Conservation (phyloP, 2,888 invertebrate genomes). For the Diaperis boleti region DNA sequence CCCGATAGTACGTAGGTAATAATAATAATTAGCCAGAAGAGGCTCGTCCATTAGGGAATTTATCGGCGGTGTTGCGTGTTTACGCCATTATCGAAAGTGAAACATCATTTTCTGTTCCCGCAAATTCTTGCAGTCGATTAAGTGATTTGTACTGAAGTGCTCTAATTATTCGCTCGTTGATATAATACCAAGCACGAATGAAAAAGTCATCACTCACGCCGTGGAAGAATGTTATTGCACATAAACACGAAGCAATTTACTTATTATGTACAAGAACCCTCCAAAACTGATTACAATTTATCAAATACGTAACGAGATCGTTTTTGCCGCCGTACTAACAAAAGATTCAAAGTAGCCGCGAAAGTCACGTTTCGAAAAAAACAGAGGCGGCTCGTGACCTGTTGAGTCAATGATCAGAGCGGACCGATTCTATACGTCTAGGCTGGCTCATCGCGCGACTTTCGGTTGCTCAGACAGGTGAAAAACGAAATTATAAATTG, state of each 20-base stretch:
- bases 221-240: constrained; percentile 35
- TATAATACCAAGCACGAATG: constrained; percentile 20
- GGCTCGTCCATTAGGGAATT: constrained; percentile 13
- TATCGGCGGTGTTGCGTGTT: constrained; percentile 29
- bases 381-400: constrained; percentile 35
- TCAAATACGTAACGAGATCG: constrained; percentile 33
- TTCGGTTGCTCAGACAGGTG: too few species aligned
- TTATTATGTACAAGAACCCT: constrained; percentile 35
- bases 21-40: constrained; percentile 30
- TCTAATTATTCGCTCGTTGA: constrained; percentile 50
- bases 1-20: constrained; percentile 8
- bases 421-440: not conserved
- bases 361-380: constrained; percentile 35
- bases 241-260: constrained; percentile 26
- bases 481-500: too few species aligned
- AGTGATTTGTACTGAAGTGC: constrained; percentile 54
- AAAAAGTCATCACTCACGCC: constrained; percentile 25
- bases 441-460: too few species aligned
- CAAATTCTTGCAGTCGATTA: constrained; percentile 46
- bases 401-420: constrained; percentile 20
- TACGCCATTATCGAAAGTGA: constrained; percentile 24
- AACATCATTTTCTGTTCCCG: constrained; percentile 20
- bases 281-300: constrained; percentile 32
- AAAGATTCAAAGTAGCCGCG: constrained; percentile 28
- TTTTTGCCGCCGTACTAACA: constrained; percentile 23